Percentiles rank a stretch among this genome's conserved stretches.
Conservation (phyloP, 2,113 vertebrate species). For the Isichthys henryi region DNA sequence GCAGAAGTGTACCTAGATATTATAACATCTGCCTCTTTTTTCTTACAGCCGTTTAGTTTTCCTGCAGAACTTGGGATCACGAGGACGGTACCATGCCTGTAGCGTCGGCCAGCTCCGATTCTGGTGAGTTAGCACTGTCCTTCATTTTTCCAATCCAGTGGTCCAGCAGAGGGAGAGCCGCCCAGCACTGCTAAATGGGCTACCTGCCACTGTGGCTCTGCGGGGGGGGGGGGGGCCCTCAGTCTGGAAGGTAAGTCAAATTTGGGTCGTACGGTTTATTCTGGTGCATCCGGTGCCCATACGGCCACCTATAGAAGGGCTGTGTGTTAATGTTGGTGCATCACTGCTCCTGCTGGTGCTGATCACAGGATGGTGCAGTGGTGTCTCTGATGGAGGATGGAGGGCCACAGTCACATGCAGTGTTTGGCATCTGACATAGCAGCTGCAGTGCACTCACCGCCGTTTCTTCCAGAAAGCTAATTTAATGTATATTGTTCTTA, state of each 20-base stretch:
- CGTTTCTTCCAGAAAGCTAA: background rate
- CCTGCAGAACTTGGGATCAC: slow-evolving; percentile 35
- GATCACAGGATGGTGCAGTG: background rate
- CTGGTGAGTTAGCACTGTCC: slow-evolving; percentile 59
- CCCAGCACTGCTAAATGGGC: background rate
- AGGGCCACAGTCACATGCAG: background rate
- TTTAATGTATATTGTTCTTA: background rate
- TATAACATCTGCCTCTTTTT: background rate
- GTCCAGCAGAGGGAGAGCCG: background rate
- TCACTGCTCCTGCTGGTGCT: background rate
- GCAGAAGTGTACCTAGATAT: background rate
- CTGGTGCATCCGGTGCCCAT: background rate
- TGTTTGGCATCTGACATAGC: background rate
- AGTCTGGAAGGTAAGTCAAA: background rate
- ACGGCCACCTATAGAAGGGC: background rate
- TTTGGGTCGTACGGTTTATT: background rate
- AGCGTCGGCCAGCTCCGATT: slow-evolving; percentile 77
- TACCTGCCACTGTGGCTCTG: background rate
- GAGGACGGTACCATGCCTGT: slow-evolving; percentile 67
- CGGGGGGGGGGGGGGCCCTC: background rate
- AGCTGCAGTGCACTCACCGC: background rate
- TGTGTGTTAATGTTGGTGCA: background rate
- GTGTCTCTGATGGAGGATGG: background rate
- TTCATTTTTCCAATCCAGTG: background rate
- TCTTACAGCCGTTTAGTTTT: slow-evolving; percentile 43